A percentile compares a stretch with the other conserved stretches of the same genome.
Evolutionary conservation across 2,888 invertebrate genomes (phyloP).

Genomic region (Drosophila mulleri): DNA sequence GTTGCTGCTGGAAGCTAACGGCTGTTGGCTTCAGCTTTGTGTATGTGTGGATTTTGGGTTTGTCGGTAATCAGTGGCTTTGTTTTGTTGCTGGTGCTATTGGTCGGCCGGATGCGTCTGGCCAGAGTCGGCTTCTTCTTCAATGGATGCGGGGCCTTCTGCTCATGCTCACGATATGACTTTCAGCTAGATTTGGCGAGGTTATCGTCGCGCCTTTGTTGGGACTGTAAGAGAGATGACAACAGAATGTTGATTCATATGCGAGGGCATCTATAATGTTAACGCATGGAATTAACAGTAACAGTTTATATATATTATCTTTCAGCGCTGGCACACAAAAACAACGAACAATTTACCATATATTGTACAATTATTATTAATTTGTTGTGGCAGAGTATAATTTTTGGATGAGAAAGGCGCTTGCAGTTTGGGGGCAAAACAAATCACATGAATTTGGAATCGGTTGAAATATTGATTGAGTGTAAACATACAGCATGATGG

Average conservation of each 20-base stretch:
- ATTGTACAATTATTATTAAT: slow-evolving; percentile 23
- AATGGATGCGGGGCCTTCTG: slow-evolving; percentile 36
- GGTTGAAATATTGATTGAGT: slow-evolving; percentile 19
- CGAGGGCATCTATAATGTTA: not conserved
- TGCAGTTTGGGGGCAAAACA: slow-evolving; percentile 54
- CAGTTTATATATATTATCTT: slow-evolving; percentile 24
- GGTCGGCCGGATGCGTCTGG: slow-evolving; percentile 35
- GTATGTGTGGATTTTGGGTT: slow-evolving; percentile 25
- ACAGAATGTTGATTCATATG: slow-evolving; percentile 19
- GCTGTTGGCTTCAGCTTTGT: slow-evolving; percentile 45
- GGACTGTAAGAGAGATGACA: slow-evolving; percentile 71
- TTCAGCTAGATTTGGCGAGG: slow-evolving; percentile 85
- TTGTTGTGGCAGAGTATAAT: slow-evolving; percentile 30
- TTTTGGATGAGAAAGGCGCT: slow-evolving; percentile 39
- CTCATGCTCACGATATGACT: slow-evolving; percentile 75
- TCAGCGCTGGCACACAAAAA: slow-evolving; percentile 67
- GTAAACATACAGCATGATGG: slow-evolving; percentile 18
- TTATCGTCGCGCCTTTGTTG: slow-evolving; percentile 85
- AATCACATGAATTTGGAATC: slow-evolving; percentile 49
- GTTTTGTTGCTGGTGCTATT: slow-evolving; percentile 19
- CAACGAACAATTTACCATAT: slow-evolving; percentile 60
- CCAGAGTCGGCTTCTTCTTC: slow-evolving; percentile 46
- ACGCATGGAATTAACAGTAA: slow-evolving; percentile 23
- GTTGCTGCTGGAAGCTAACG: slow-evolving; percentile 54
- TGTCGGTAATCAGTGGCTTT: slow-evolving; percentile 15